Percentiles rank a stretch among this genome's conserved stretches.
These are phyloP conservation scores for Mimas tiliae DNA, from an alignment of 2,888 invertebrate species.

Conservation along the genomic window DNA sequence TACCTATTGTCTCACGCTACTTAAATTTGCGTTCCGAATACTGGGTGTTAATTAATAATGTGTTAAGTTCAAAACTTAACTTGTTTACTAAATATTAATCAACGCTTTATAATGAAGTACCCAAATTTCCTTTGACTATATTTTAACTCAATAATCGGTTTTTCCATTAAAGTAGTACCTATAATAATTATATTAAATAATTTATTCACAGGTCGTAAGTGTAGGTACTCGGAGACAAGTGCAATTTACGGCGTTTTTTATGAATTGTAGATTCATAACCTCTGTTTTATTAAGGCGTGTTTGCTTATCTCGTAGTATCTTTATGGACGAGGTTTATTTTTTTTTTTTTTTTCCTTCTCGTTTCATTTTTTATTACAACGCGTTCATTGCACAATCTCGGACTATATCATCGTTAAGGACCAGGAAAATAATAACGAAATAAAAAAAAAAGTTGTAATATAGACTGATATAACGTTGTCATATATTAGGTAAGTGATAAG, in stretches of 20 bases:
- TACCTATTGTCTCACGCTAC: not conserved
- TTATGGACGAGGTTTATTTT: constrained; percentile 60
- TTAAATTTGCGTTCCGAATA: not conserved
- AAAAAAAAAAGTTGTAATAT: constrained; percentile 39
- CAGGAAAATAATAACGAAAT: constrained; percentile 41
- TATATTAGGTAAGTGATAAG: not conserved
- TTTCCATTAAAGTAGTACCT: not conserved
- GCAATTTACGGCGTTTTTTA: constrained; percentile 61
- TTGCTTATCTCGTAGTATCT: constrained; percentile 61
- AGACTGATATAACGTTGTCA: not conserved
- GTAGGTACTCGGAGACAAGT: constrained; percentile 39
- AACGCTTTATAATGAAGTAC: not conserved
- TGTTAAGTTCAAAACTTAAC: constrained; percentile 4
- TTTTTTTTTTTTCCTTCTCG: constrained; percentile 60
- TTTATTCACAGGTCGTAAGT: constrained; percentile 16
- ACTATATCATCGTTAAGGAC: constrained; percentile 46
- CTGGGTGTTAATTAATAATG: not conserved
- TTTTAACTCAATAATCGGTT: not conserved
- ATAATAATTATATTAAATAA: constrained; percentile 1
- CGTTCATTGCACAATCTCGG: constrained; percentile 55
- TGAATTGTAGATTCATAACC: constrained; percentile 58
- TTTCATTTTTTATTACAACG: constrained; percentile 54
- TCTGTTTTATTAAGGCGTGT: constrained; percentile 56
- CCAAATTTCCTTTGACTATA: not conserved
- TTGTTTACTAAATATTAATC: constrained; percentile 1